Evolutionary conservation across 1,140 invertebrate genomes (phyloP), one percentile per base, ranked within the genome.

Genomic region (Vanessa tameamea): DNA sequence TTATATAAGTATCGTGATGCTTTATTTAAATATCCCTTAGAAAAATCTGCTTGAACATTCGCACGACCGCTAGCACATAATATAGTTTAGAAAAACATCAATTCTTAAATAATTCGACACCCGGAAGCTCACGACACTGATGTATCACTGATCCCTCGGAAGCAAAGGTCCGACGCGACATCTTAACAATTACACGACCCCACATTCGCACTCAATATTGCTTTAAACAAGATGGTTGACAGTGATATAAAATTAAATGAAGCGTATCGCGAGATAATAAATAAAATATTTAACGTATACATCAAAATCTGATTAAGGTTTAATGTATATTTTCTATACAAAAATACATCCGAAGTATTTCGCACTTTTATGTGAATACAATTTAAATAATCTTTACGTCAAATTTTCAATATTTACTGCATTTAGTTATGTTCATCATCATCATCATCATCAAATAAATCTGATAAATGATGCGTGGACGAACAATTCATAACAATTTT

Each of bases 131-230:
- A 16, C 75, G 84, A 86, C 86, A 85, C 78, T 88, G 87, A 88
- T 86, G 84, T 86, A 87, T 88, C 87, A 82, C 83, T 79, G 71
- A 76, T 70, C 77, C 78, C 72, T 67, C 77, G 68, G 68, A 59
- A 72, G 78, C 74, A 61, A 70, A 78, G 77, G 82, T 80, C 80
- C 80, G 69, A 66, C 77, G 72, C 57, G 66, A 80, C 85, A 83
- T 85, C 86, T 89, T 81, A 83, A 89, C 87, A 87, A 88, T 84
- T 59, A 67, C 78, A 82, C 81, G 80, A 79, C 79, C 81, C 76
- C 76, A 81, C 80, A 73, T 84, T 84, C 83, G 72, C 85, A 85
- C 82, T 84, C 81, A 81, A 83, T 87, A 85, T 80, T 82, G 83
- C 79, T 85, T 79, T 79, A 80, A 78, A 79, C 77, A 84, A 72